Evolutionary conservation across 2,797 vertebrate species (phyloP).

Genomic region (Centropyge bicolor): DNA sequence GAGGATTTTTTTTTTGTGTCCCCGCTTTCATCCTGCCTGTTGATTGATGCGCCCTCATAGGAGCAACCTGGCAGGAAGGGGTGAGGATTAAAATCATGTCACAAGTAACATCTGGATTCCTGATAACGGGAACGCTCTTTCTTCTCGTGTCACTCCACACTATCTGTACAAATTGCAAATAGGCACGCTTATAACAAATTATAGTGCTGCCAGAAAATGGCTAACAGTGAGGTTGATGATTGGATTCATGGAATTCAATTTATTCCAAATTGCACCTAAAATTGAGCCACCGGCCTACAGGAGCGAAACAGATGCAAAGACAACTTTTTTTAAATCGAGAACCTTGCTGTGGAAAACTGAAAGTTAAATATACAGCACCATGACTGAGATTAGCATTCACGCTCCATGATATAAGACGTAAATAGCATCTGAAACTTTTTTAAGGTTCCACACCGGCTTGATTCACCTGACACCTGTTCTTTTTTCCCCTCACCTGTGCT

Average conservation of each 20-base stretch:
- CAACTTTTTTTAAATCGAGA: neutral
- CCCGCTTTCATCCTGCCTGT: neutral
- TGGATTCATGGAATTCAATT: constrained; percentile 31
- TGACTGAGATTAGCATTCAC: neutral
- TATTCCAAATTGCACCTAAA: constrained; percentile 13
- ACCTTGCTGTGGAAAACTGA: neutral
- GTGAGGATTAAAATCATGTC: constrained; percentile 31
- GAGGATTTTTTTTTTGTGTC: neutral
- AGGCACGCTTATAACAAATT: constrained; percentile 5
- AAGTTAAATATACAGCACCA: neutral
- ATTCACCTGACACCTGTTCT: constrained; percentile 16
- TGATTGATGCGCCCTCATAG: constrained; percentile 17
- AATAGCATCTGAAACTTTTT: neutral
- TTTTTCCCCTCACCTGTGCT: constrained; percentile 30
- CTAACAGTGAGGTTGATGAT: constrained; percentile 4
- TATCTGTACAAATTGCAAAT: neutral
- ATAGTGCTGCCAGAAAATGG: neutral
- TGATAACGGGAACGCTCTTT: constrained; percentile 1
- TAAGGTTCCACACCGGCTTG: neutral
- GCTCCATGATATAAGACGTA: neutral
- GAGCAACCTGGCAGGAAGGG: constrained; percentile 10
- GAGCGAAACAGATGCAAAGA: neutral
- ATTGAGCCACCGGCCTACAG: neutral
- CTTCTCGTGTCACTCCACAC: neutral
- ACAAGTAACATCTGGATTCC: constrained; percentile 43